Conservation (phyloP, 2,797 vertebrate genomes). For the Acipenser oxyrinchus region DNA sequence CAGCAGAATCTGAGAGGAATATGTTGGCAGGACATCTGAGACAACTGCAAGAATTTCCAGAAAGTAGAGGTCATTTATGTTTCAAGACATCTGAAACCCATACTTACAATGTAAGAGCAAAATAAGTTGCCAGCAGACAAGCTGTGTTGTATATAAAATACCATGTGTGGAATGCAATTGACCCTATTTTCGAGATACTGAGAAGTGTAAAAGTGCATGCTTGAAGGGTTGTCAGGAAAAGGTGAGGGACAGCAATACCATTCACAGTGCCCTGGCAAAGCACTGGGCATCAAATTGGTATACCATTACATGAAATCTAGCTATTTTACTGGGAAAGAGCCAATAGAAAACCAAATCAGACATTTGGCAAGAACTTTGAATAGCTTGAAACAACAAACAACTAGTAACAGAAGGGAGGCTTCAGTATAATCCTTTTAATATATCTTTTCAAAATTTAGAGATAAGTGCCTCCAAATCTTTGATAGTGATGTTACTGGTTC, state of each 20-base stretch:
- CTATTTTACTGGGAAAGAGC: neutral
- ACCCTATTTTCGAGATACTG: neutral
- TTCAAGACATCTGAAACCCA: conserved; percentile 1
- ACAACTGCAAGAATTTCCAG: neutral
- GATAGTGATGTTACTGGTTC: too few relatives aligned
- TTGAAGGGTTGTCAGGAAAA: neutral
- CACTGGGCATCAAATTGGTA: neutral
- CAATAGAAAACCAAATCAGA: neutral
- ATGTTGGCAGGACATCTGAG: neutral
- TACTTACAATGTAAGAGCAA: neutral
- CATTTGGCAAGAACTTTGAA: neutral
- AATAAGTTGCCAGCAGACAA: neutral
- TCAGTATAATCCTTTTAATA: neutral
- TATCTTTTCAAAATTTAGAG: too few relatives aligned
- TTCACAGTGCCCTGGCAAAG: neutral
- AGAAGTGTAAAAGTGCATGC: neutral
- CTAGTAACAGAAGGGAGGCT: neutral
- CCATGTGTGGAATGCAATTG: neutral
- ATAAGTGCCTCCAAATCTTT: too few relatives aligned
- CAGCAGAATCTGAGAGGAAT: neutral
- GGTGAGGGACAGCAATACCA: neutral
- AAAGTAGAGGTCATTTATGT: neutral
- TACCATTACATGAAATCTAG: neutral
- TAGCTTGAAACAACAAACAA: neutral
- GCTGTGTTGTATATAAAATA: conserved; percentile 3